These are phyloP conservation scores for Etheostoma cragini DNA, from an alignment of 2,113 vertebrate species.

Conservation along the genomic window DNA sequence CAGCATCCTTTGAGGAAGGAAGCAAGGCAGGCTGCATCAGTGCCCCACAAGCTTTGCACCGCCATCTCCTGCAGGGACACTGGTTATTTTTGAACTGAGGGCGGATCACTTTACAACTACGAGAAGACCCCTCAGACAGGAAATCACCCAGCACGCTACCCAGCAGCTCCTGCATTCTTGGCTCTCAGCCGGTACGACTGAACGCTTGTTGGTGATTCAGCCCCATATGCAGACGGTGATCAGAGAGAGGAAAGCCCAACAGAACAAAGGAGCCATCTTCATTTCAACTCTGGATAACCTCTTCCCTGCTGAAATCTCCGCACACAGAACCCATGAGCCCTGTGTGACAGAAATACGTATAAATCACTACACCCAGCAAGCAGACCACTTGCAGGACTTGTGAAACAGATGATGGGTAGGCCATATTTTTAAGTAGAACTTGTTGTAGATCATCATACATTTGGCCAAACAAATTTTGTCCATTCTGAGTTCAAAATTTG, in stretches of 20 bases:
- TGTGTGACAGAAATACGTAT: conserved; percentile 26
- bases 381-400: not conserved
- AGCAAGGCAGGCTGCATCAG: conserved; percentile 58
- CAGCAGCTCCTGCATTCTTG: conserved; percentile 71
- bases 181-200: conserved; percentile 45
- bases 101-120: conserved; percentile 73
- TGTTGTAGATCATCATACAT: not conserved
- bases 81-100: conserved; percentile 81
- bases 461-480: not conserved
- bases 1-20: conserved; percentile 77
- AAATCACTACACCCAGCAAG: conserved; percentile 27
- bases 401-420: not conserved
- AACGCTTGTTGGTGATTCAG: conserved; percentile 52
- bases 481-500: not conserved
- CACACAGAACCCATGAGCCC: conserved; percentile 24
- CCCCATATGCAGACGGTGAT: conserved; percentile 34
- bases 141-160: conserved; percentile 76
- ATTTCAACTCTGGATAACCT: conserved; percentile 67
- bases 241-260: conserved; percentile 64
- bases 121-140: conserved; percentile 81
- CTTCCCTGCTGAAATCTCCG: conserved; percentile 29
- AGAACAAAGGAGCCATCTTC: conserved; percentile 61
- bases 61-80: conserved; percentile 71
- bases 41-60: conserved; percentile 58
- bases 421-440: not conserved